A percentile compares a stretch with the other conserved stretches of the same genome.
phyloP scores from a whole-genome alignment of 1,140 invertebrate species.

The Drosophila tristis region DNA sequence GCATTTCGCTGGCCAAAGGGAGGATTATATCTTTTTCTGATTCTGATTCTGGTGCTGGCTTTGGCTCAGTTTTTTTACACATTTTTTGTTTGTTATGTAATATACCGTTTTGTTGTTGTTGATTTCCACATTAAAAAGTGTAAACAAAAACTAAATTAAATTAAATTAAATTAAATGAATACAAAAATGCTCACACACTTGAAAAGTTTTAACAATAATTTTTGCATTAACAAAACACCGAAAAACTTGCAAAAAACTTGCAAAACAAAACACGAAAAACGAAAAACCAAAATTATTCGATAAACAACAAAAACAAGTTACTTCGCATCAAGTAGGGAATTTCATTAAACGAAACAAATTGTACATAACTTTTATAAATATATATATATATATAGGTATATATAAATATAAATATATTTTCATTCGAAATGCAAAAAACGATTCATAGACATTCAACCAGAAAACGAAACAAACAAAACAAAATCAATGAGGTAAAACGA shows the following conservation, averaged over 20 bases:
- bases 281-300: constrained; percentile 10
- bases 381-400: constrained; percentile 27
- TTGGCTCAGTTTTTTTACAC: constrained; percentile 38
- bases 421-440: constrained; percentile 66
- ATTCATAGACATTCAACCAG: constrained; percentile 8
- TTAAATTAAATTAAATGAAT: constrained; percentile 27
- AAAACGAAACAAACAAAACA: constrained; percentile 28
- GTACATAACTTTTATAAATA: constrained; percentile 73
- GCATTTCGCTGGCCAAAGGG: constrained; percentile 35
- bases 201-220: constrained; percentile 81
- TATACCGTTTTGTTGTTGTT: constrained; percentile 67
- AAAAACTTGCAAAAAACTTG: background rate
- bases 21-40: constrained; percentile 14
- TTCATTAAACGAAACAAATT: constrained; percentile 64
- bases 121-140: constrained; percentile 32
- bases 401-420: constrained; percentile 65
- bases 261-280: constrained; percentile 31
- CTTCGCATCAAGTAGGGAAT: constrained; percentile 73
- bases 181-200: constrained; percentile 82
- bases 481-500: constrained; percentile 23
- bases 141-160: background rate
- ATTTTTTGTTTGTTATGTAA: constrained; percentile 77
- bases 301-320: constrained; percentile 45
- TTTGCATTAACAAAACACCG: constrained; percentile 26
- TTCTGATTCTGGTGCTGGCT: constrained; percentile 19